phyloP scores from a whole-genome alignment of 1,140 invertebrate species.

The Probaryconus sp. region DNA sequence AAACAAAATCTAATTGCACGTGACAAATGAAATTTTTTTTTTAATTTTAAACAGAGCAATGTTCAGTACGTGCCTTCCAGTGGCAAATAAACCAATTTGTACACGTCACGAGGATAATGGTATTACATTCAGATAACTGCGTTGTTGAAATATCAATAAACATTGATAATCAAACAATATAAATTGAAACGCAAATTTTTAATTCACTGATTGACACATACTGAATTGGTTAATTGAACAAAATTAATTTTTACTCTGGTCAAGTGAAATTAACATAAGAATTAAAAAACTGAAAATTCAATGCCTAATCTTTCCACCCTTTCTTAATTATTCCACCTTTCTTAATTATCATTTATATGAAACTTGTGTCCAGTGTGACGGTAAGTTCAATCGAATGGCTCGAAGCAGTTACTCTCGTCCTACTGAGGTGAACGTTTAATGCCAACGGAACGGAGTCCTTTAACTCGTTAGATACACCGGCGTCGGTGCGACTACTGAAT shows the following conservation, averaged over 20 bases:
- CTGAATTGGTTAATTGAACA: no score
- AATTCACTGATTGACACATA: no score
- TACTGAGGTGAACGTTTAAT: constrained; percentile 36
- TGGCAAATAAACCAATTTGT: constrained; percentile 2
- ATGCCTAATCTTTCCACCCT: no score
- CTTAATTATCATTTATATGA: constrained; percentile 65
- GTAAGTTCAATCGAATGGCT: constrained; percentile 47
- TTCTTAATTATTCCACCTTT: no score
- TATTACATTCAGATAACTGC: no score
- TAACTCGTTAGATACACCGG: constrained; percentile 54
- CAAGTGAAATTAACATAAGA: no score
- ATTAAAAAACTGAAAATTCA: no score
- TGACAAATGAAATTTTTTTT: constrained; percentile 41
- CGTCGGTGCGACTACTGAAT: constrained; percentile 44
- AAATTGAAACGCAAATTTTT: no score
- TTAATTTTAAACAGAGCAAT: constrained; percentile 14
- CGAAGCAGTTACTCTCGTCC: constrained; percentile 1
- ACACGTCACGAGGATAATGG: no score
- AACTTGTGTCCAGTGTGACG: constrained; percentile 49
- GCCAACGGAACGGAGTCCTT: constrained; percentile 41
- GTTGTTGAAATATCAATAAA: no score
- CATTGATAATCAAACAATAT: no score
- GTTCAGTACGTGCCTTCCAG: background rate
- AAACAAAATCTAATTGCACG: constrained; percentile 23
- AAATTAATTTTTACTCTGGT: no score